Evolutionary conservation across 2,113 vertebrate species (phyloP).

Genomic region (Catharus bicknelli): DNA sequence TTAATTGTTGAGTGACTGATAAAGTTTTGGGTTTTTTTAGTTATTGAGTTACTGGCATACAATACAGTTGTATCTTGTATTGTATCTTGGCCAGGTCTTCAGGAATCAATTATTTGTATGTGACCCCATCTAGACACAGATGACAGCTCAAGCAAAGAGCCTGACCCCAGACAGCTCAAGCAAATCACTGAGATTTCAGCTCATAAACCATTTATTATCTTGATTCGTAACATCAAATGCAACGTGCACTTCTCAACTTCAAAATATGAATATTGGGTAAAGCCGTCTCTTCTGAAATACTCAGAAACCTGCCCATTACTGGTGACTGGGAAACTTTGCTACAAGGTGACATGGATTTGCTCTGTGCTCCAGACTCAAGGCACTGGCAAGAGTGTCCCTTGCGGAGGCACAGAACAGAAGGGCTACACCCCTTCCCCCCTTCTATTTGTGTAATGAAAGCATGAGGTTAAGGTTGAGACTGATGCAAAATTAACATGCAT

Average conservation of each 20-base stretch:
- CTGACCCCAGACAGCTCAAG: background rate
- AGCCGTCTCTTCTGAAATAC: background rate
- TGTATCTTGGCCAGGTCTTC: background rate
- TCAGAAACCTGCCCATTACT: background rate
- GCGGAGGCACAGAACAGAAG: background rate
- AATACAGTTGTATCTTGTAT: background rate
- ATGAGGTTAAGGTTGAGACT: background rate
- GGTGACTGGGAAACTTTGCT: background rate
- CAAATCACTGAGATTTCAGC: background rate
- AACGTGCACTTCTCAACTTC: background rate
- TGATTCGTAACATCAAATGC: background rate
- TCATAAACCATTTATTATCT: background rate
- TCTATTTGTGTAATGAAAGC: background rate
- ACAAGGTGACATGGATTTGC: background rate
- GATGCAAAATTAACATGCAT: background rate
- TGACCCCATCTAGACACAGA: background rate
- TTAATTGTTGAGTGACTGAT: no score
- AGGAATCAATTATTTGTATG: background rate
- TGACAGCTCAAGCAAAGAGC: background rate
- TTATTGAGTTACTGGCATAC: background rate
- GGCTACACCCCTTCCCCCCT: background rate
- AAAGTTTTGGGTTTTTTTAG: accelerated
- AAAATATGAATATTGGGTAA: background rate
- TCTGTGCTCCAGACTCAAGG: background rate
- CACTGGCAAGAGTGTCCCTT: background rate